A percentile compares a stretch with the other conserved stretches of the same genome.
Evolutionary conservation across 1,140 invertebrate genomes (phyloP).

Genomic region (Piezodorus guildinii): DNA sequence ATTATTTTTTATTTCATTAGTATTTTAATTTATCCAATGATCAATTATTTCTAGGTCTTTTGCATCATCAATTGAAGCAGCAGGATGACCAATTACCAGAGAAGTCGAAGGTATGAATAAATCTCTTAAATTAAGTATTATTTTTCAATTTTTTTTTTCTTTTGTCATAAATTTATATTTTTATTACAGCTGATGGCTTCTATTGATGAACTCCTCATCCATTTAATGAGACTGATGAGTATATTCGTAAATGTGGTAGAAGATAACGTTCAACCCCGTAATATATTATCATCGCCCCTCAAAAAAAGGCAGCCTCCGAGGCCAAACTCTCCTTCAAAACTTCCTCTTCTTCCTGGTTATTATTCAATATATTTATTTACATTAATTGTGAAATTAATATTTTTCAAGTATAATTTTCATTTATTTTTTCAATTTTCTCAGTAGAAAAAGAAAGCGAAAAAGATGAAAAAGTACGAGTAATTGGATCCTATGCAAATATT

Average conservation of each 20-base stretch:
- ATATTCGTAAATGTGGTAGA: slow-evolving; percentile 66
- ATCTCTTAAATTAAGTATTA: too few species aligned
- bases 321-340: slow-evolving; percentile 31
- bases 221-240: slow-evolving; percentile 57
- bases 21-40: too few species aligned
- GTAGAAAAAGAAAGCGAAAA: slow-evolving; percentile 27
- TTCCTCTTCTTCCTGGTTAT: slow-evolving; percentile 32
- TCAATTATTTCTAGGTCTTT: too few species aligned
- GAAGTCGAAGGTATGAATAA: too few species aligned
- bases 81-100: too few species aligned
- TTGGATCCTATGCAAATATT: slow-evolving; percentile 51
- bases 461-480: slow-evolving; percentile 35
- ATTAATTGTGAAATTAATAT: slow-evolving; percentile 8
- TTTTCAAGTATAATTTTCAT: neutral
- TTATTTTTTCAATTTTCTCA: neutral
- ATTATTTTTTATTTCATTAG: too few species aligned
- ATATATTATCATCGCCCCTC: slow-evolving; percentile 40
- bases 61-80: too few species aligned
- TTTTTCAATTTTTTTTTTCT: neutral
- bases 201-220: slow-evolving; percentile 37
- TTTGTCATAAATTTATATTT: neutral
- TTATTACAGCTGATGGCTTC: slow-evolving; percentile 13
- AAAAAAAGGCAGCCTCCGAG: slow-evolving; percentile 33
- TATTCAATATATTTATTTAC: slow-evolving; percentile 3
- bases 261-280: slow-evolving; percentile 39